A percentile compares a stretch with the other conserved stretches of the same genome.
Evolutionary conservation across 2,888 invertebrate genomes (phyloP).

Genomic region (Acanthococcus lagerstroemiae): DNA sequence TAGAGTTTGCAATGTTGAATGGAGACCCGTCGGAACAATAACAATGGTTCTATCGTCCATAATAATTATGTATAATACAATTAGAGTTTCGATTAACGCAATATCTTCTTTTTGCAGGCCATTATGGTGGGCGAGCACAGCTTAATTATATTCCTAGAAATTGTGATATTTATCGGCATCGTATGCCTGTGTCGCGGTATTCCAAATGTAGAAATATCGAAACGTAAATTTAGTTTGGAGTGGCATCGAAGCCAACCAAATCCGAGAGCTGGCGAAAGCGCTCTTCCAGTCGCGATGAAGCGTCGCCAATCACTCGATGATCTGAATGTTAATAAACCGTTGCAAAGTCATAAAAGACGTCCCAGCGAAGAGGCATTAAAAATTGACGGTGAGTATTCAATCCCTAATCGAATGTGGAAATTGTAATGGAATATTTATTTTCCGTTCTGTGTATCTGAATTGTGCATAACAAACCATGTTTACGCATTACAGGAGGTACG

Average conservation of each 20-base stretch:
- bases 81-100: too few species aligned
- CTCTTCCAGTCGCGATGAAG: slow-evolving; percentile 2
- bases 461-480: not conserved
- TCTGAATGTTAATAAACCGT: slow-evolving; percentile 47
- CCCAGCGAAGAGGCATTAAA: slow-evolving; percentile 55
- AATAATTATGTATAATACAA: too few species aligned
- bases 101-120: slow-evolving; percentile 33
- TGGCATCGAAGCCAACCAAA: slow-evolving; percentile 39
- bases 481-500: slow-evolving; percentile 41
- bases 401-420: not conserved
- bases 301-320: slow-evolving; percentile 47
- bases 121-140: slow-evolving; percentile 40
- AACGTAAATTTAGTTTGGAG: slow-evolving; percentile 35
- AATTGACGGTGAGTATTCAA: slow-evolving; percentile 17
- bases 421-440: not conserved
- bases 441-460: not conserved
- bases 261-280: slow-evolving; percentile 38
- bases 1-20: too few species aligned
- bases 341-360: slow-evolving; percentile 50
- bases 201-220: slow-evolving; percentile 42
- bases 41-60: too few species aligned
- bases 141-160: slow-evolving; percentile 40
- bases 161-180: slow-evolving; percentile 41
- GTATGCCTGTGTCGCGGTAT: slow-evolving; percentile 46
- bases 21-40: too few species aligned